Percentiles rank a stretch among this genome's conserved stretches.
phyloP scores from a whole-genome alignment of 2,113 vertebrate species.

The Suricata suricatta region DNA sequence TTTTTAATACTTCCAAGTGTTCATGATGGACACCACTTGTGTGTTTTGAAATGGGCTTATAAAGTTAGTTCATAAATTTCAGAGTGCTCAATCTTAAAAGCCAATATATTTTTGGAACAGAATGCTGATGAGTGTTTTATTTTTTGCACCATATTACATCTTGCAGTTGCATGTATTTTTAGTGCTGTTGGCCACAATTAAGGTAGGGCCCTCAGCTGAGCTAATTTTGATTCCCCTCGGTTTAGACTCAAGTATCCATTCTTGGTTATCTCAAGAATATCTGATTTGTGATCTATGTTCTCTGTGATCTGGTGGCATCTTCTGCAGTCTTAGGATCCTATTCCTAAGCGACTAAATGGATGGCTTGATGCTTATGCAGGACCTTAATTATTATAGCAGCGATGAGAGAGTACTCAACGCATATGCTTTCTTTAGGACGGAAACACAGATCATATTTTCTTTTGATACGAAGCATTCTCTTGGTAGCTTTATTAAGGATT shows the following conservation, averaged over 20 bases:
- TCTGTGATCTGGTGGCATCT: conserved; percentile 73
- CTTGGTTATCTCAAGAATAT: conserved; percentile 74
- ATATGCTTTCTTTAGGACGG: background rate
- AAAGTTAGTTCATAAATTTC: conserved; percentile 69
- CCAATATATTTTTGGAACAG: conserved; percentile 76
- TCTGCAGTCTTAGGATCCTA: conserved; percentile 68
- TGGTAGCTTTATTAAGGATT: conserved; percentile 48
- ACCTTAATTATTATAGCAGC: background rate
- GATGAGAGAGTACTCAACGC: conserved; percentile 1
- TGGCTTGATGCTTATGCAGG: conserved; percentile 54
- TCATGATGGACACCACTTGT: background rate
- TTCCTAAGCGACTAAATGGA: conserved; percentile 72
- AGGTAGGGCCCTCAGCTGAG: conserved; percentile 81
- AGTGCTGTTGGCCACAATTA: conserved; percentile 81
- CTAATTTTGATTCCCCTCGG: conserved; percentile 81
- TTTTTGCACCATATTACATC: conserved; percentile 67
- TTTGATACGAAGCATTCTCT: conserved; percentile 17
- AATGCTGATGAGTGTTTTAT: conserved; percentile 70
- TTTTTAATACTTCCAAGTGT: conserved; percentile 1
- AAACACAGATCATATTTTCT: background rate
- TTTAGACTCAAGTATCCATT: conserved; percentile 77
- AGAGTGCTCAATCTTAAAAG: conserved; percentile 76
- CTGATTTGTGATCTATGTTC: conserved; percentile 40
- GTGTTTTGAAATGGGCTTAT: conserved; percentile 59
- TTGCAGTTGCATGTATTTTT: conserved; percentile 80